Evolutionary conservation across 1,140 invertebrate species (phyloP), one percentile per base, ranked within the genome.

Genomic region (Dendroctonus ponderosae): DNA sequence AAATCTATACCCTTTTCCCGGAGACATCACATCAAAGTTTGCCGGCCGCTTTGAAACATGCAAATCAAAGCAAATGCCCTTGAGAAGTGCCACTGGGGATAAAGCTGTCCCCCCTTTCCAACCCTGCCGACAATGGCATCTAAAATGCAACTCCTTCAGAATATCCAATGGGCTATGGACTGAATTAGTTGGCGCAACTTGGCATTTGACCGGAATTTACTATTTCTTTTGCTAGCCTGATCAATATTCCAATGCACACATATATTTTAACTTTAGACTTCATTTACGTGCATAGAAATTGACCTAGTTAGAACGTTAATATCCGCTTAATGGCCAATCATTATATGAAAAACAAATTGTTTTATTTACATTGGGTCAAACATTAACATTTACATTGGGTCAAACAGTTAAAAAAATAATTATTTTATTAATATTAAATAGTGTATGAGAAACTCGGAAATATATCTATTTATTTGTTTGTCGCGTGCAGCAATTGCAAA

Each of bases 101-200:
- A 58, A 58, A 58, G 41, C 38, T 58, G 56, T 58, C 56, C 42
- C 26, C 56, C 56, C 44, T 58, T 58, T 44, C 41, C 56, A 26
- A 58, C 56, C 40, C 14, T 58, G 42, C 56, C 56, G 56, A 58
- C 56, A 58, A 58, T 58, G 42, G 15, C 56, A 58, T 58, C 40
- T 43, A 58, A 58, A 58, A 58, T 58, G 56, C 56, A 58, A 44
- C 56, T 58, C 56, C 56, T 58, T 58, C 56, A 43, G 56, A 58
- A 58, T 58, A 58, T 42, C 42, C 56, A 58, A 58, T 58, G 12
- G 56, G 56, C 41, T 44, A 44, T 44, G 41, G n/a, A 26, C 56
- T 58, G 56, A 58, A 58, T 58, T 58, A 58, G 41, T 58, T 58
- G 40, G 44, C 56, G 41, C 40, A 58, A 44, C 41, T 58, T 44